Evolutionary conservation across 2,888 invertebrate species (phyloP).

Genomic region (Melikaiella ostensackeni): DNA sequence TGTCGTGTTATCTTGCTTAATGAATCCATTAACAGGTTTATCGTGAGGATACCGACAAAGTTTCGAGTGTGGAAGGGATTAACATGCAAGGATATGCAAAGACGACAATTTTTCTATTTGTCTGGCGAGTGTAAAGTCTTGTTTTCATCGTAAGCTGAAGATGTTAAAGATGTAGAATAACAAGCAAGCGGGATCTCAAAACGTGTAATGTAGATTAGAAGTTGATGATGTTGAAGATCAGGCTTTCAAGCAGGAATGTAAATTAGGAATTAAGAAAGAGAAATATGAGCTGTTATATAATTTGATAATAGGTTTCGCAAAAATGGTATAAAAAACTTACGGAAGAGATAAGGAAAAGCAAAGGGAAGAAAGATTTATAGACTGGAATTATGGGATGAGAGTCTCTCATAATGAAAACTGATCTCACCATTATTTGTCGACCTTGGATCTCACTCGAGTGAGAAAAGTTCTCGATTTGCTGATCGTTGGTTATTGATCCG

Average conservation of each 20-base stretch:
- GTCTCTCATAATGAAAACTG: neutral
- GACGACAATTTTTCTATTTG: neutral
- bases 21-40: constrained; percentile 29
- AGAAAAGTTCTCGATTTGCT: constrained; percentile 17
- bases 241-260: constrained; percentile 21
- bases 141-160: constrained; percentile 35
- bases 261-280: constrained; percentile 5
- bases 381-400: neutral
- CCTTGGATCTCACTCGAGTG: neutral
- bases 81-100: constrained; percentile 5
- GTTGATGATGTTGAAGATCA: constrained; percentile 11
- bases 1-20: neutral
- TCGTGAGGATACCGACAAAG: neutral
- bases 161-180: constrained; percentile 28
- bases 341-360: no score
- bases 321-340: no score
- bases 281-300: no score
- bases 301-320: no score
- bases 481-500: neutral
- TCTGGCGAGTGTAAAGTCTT: constrained; percentile 24
- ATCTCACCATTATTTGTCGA: neutral
- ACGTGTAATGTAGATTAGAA: constrained; percentile 6
- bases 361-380: neutral
- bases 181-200: neutral
- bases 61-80: constrained; percentile 29